Evolutionary conservation across 2,888 invertebrate species (phyloP), one percentile per base, ranked within the genome.

Genomic region (Acanthosepion lycidas): DNA sequence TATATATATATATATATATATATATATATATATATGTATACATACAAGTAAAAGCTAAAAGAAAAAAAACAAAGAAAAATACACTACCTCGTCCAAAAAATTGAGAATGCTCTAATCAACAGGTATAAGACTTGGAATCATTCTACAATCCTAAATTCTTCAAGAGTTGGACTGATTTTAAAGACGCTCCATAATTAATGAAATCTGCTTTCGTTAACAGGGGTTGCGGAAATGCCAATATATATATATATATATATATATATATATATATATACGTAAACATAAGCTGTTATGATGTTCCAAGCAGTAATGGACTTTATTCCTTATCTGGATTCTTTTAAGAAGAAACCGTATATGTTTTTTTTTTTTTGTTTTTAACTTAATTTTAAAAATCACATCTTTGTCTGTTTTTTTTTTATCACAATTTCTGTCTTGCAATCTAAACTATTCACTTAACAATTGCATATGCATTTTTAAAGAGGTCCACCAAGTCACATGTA

Each of bases 31-130:
- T 33, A 33, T 33, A n/a, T n/a, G n/a, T 2, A 42, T 42, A 78
- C n/a, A 33, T 78, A 78, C n/a, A 78, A 78, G 33, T 78, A 78
- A 78, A n/a, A 78, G 78, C 78, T 78, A 78, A 78, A 78, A 78
- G 78, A 78, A n/a, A 78, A 78, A 78, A 78, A 78, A n/a, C n/a
- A 78, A 78, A 78, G 15, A 78, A 33, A 33, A 12, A 78, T 78
- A 78, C 78, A 78, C 78, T 78, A 78, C 78, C 78, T 78, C 78
- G 78, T 78, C 78, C 78, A 78, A 78, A 59, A 78, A 78, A n/a
- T 78, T n/a, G 78, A 78, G 78, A 78, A 78, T 78, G 78, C 78
- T 78, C 78, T 78, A 78, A 78, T 78, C 78, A 78, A 78, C n/a
- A 78, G 78, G 78, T 78, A 78, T n/a, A 78, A 78, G 78, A 78